phyloP scores from a whole-genome alignment of 2,888 invertebrate genomes.

The Melieria crassipennis region DNA sequence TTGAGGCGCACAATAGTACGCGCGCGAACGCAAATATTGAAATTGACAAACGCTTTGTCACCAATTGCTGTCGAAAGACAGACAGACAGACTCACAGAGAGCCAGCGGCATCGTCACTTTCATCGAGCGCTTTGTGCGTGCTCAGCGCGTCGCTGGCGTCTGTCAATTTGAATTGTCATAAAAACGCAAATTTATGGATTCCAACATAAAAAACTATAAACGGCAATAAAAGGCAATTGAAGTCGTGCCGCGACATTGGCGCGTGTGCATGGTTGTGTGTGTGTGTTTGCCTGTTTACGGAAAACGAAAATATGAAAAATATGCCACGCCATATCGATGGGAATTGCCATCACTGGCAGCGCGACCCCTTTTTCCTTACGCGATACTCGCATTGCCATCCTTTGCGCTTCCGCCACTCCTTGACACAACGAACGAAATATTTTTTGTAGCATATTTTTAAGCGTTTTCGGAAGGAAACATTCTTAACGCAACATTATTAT shows the following conservation, averaged over 20 bases:
- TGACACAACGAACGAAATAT: constrained; percentile 38
- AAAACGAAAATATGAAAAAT: background rate
- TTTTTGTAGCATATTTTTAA: constrained; percentile 35
- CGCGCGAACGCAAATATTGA: constrained; percentile 47
- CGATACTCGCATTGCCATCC: background rate
- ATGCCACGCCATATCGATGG: constrained; percentile 28
- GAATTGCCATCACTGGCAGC: constrained; percentile 48
- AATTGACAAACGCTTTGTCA: constrained; percentile 48
- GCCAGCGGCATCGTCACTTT: background rate
- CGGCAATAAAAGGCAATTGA: constrained; percentile 57
- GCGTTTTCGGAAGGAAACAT: constrained; percentile 26
- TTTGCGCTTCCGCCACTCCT: background rate
- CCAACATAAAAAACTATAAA: constrained; percentile 54
- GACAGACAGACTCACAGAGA: background rate
- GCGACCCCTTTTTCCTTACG: constrained; percentile 6
- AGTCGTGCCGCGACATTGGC: constrained; percentile 35
- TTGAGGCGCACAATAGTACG: constrained; percentile 45
- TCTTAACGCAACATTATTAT: constrained; percentile 19
- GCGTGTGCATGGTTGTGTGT: constrained; percentile 13
- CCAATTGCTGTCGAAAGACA: background rate
- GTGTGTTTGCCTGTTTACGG: constrained; percentile 39
- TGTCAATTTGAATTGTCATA: constrained; percentile 36
- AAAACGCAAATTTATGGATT: constrained; percentile 47
- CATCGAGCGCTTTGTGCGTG: background rate
- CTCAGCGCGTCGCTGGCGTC: background rate